Base-by-base conservation (phyloP, 2,113 vertebrate genomes). In the Periophthalmodon schlosseri region DNA sequence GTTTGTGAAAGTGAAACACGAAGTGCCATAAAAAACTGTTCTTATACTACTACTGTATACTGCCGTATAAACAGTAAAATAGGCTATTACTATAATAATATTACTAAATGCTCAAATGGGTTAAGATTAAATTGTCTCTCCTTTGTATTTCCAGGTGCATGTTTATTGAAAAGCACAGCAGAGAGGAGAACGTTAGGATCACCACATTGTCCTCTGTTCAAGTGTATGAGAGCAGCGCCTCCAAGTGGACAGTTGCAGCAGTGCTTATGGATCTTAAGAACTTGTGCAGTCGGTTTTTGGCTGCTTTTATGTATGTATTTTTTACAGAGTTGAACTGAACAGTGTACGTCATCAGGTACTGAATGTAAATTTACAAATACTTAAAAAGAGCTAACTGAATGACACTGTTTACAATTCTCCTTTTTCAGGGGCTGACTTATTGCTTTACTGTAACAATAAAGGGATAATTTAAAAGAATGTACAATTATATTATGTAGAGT, bases 381-480 rank as follows among this genome's bases (percentile, higher is more conserved):
- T 21, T n/a, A 20, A 65, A 64, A 65, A 65, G 10, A 81, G 78
- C 84, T 69, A 76, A 28, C 21, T 70, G 77, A 84, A 86, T 83
- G 73, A 84, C 78, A 74, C 80, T 86, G 90, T 91, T 89, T 89
- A 90, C 87, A 89, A 74, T 84, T 82, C 82, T 82, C 79, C 86
- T 84, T 16, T 74, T 72, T 7, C 36, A 74, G 85, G 85, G 71
- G 79, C 78, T 72, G 56, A 73, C 68, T 6, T 70, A 75, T 76
- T 79, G 78, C 76, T 89, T 87, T 78, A 77, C 61, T 89, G 84
- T 90, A 85, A 82, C 86, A 84, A 82, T 86, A 84, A 84, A 60
- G 73, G 13, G 52, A 44, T 39, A 71, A 75, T 79, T 81, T 75
- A 76, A 86, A 69, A 78, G 84, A 84, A 87, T 88, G 86, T 84